Evolutionary conservation across 2,113 vertebrate genomes (phyloP).

Genomic region (Lontra canadensis): DNA sequence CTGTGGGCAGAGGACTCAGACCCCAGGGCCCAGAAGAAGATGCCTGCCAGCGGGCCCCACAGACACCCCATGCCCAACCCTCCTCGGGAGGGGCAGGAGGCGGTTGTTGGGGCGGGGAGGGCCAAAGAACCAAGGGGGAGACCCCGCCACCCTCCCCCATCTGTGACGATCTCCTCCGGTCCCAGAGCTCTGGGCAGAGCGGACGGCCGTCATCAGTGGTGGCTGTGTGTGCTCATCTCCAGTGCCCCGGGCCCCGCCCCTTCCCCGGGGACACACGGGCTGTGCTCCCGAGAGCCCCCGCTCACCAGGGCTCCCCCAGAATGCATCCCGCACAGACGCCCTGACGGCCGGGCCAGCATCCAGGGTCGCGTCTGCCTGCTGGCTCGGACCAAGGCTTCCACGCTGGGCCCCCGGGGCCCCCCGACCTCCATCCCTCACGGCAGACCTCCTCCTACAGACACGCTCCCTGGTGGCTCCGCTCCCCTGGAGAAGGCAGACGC

Average conservation of each 20-base stretch:
- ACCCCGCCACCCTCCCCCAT: background rate
- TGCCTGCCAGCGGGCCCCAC: background rate
- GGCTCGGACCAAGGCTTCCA: background rate
- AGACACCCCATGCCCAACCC: background rate
- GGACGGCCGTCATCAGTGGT: accelerated
- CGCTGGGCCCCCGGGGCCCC: background rate
- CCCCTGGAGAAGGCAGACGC: background rate
- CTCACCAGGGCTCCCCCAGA: too few species aligned
- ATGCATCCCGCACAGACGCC: background rate
- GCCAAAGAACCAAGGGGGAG: background rate
- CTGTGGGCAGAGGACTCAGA: background rate
- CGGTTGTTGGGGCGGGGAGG: background rate
- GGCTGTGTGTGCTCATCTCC: background rate
- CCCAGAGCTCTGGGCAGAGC: background rate
- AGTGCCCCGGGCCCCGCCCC: background rate
- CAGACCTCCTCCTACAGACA: background rate
- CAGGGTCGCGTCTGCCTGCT: background rate
- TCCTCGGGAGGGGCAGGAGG: background rate
- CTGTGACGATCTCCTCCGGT: background rate
- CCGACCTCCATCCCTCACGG: background rate
- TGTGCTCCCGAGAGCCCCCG: background rate
- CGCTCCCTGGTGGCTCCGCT: background rate
- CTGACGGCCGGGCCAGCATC: too few species aligned
- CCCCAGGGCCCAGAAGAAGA: too few species aligned
- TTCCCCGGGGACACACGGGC: background rate